Percentiles rank a stretch among this genome's conserved stretches.
Conservation (phyloP, 2,113 vertebrate genomes). For the Nothobranchius furzeri region DNA sequence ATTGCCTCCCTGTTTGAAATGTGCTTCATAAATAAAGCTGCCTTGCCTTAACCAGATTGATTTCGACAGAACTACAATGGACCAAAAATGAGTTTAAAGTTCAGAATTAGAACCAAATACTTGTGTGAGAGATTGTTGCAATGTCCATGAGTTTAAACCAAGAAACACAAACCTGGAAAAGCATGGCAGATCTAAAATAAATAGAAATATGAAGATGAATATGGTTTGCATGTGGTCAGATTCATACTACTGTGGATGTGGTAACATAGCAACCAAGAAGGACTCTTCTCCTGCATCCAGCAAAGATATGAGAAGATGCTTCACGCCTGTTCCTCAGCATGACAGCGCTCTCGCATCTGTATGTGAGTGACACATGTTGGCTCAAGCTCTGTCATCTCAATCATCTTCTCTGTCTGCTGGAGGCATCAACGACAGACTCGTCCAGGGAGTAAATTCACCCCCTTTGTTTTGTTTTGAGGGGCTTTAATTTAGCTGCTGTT, state of each 20-base stretch:
- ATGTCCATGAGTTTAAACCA: too few relatives aligned
- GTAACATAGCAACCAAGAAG: constrained; percentile 32
- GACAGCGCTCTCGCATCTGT: constrained; percentile 53
- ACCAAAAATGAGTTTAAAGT: not conserved
- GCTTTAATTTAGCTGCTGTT: constrained; percentile 78
- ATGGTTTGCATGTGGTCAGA: constrained; percentile 15
- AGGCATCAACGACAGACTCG: constrained; percentile 66
- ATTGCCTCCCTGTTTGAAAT: too few relatives aligned
- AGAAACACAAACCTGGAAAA: not conserved
- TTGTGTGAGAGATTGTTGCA: not conserved
- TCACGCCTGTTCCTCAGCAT: constrained; percentile 20
- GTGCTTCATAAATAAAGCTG: too few relatives aligned
- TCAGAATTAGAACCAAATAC: not conserved
- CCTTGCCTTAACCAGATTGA: too few relatives aligned
- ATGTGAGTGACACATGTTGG: constrained; percentile 55
- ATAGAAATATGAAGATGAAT: constrained; percentile 1
- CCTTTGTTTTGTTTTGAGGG: constrained; percentile 78
- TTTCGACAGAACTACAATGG: not conserved
- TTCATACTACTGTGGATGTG: constrained; percentile 12
- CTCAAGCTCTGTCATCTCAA: constrained; percentile 30
- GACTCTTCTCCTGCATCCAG: constrained; percentile 18
- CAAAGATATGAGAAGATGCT: constrained; percentile 18
- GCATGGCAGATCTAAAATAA: not conserved
- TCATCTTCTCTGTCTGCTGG: constrained; percentile 27
- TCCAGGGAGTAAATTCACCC: constrained; percentile 71